Conservation (phyloP, 1,140 invertebrate genomes). For the Papilio polyxenes region DNA sequence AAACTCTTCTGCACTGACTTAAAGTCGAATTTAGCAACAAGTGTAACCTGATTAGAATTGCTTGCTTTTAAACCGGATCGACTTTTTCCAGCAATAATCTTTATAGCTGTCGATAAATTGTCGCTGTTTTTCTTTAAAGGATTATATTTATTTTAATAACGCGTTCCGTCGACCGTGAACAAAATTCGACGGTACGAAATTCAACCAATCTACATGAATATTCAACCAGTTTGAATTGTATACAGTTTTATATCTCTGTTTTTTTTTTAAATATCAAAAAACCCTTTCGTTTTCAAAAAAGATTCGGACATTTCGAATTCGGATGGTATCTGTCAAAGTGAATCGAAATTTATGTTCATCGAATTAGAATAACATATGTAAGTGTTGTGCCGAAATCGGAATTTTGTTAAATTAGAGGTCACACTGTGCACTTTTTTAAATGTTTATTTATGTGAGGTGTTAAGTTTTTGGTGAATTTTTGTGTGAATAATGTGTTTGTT, state of each 20-base stretch:
- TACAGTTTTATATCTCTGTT: slow-evolving; percentile 33
- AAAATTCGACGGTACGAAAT: not conserved
- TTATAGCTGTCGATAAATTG: slow-evolving; percentile 32
- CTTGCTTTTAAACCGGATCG: slow-evolving; percentile 34
- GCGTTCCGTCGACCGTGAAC: not conserved
- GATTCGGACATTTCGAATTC: slow-evolving; percentile 28
- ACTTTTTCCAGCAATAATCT: slow-evolving; percentile 35
- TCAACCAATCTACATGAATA: slow-evolving; percentile 29
- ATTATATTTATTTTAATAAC: slow-evolving; percentile 27
- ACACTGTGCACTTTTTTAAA: not conserved
- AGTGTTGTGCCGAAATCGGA: slow-evolving; percentile 36
- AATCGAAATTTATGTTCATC: slow-evolving; percentile 56
- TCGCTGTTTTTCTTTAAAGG: slow-evolving; percentile 28
- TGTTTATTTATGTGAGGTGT: not conserved
- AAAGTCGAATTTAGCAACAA: not conserved
- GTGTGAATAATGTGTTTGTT: not conserved
- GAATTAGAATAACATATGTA: slow-evolving; percentile 53
- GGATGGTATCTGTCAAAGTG: slow-evolving; percentile 47
- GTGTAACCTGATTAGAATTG: slow-evolving; percentile 10
- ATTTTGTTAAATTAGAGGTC: slow-evolving; percentile 19
- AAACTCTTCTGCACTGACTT: not conserved
- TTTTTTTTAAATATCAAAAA: slow-evolving; percentile 39
- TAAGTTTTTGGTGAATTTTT: not conserved
- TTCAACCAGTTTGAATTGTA: slow-evolving; percentile 43
- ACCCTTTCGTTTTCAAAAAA: slow-evolving; percentile 44